Conservation (phyloP, 1,140 invertebrate species). For the Oryctes rhinoceros region DNA sequence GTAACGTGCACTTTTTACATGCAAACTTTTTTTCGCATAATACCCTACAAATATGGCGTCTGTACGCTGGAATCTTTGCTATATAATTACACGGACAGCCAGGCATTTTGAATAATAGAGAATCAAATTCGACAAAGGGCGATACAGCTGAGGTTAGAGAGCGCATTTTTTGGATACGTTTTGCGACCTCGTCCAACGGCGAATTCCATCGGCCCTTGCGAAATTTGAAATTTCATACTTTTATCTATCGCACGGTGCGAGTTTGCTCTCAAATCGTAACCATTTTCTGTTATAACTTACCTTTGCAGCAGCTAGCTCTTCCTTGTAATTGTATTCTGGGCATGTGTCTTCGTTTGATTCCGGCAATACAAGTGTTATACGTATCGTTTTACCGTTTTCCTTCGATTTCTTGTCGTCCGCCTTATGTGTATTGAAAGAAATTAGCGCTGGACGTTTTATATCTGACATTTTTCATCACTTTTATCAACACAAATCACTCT, state of each 20-base stretch:
- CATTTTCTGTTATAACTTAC: slow-evolving; percentile 65
- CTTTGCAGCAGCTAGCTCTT: slow-evolving; percentile 69
- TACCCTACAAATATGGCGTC: slow-evolving; percentile 57
- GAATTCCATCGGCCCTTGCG: slow-evolving; percentile 9
- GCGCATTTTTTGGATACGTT: slow-evolving; percentile 30
- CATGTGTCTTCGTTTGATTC: slow-evolving; percentile 72
- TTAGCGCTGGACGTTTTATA: slow-evolving; percentile 54
- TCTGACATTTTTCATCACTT: slow-evolving; percentile 60
- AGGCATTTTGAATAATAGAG: slow-evolving; percentile 48
- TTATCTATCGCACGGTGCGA: slow-evolving; percentile 36
- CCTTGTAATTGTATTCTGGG: slow-evolving; percentile 72
- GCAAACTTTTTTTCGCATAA: slow-evolving; percentile 51
- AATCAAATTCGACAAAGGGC: slow-evolving; percentile 43
- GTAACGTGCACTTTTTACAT: slow-evolving; percentile 32
- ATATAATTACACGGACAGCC: slow-evolving; percentile 45
- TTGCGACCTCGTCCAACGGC: background rate
- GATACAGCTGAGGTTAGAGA: slow-evolving; percentile 39
- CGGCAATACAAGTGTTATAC: slow-evolving; percentile 67
- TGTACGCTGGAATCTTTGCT: slow-evolving; percentile 45
- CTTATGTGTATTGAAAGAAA: slow-evolving; percentile 55
- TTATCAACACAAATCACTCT: slow-evolving; percentile 53
- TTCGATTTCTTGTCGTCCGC: slow-evolving; percentile 52
- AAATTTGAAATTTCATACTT: slow-evolving; percentile 43
- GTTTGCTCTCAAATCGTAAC: slow-evolving; percentile 53
- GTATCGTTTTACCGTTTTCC: slow-evolving; percentile 60